Evolutionary conservation across 2,888 invertebrate genomes (phyloP).

Genomic region (Physocephala rufipes): DNA sequence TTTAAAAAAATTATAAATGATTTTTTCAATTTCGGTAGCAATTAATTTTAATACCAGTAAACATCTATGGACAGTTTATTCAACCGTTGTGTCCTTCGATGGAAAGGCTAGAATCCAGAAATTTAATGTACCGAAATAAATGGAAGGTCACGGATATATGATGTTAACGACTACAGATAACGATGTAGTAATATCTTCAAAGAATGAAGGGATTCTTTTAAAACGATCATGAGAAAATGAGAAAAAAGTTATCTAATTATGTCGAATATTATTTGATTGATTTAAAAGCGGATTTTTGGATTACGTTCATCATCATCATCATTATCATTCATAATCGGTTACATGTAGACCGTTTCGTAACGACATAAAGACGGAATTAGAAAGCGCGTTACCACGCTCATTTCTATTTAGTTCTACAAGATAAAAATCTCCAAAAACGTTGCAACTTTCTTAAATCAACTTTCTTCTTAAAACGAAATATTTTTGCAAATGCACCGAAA

Average conservation of each 20-base stretch:
- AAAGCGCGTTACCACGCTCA: no score
- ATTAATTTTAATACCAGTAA: background rate
- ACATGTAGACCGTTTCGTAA: background rate
- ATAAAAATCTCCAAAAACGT: no score
- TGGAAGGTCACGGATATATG: background rate
- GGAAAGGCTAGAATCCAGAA: background rate
- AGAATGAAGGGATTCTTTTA: background rate
- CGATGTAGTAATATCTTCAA: background rate
- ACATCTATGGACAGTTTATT: background rate
- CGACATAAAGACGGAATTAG: background rate
- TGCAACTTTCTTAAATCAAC: no score
- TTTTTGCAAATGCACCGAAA: no score
- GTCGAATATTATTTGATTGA: no score
- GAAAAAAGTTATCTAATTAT: no score
- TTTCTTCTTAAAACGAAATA: no score
- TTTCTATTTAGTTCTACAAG: no score
- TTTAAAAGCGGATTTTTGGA: no score
- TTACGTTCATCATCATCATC: no score
- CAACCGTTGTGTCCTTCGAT: background rate
- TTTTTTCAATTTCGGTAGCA: constrained; percentile 20
- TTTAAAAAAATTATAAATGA: background rate
- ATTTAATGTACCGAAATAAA: background rate
- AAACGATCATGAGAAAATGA: no score
- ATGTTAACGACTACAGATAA: constrained; percentile 7
- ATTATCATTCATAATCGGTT: no score